Conservation (phyloP, 2,797 vertebrate genomes). For the Tinamus major region DNA sequence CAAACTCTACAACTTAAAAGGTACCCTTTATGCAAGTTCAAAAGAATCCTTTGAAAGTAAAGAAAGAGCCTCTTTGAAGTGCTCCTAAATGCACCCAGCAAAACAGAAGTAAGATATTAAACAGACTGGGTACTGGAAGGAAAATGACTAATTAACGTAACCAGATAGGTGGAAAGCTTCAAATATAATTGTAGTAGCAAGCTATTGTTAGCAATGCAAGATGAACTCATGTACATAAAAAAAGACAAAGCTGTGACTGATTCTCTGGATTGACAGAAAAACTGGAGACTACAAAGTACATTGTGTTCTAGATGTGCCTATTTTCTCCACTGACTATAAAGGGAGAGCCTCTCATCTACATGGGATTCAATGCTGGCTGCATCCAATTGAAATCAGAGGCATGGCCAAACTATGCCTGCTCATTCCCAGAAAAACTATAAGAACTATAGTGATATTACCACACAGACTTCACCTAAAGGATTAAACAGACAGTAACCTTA, state of each 20-base stretch:
- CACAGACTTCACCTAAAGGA: background rate
- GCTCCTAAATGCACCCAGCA: background rate
- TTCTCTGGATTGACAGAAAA: background rate
- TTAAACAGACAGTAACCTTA: background rate
- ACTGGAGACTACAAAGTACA: background rate
- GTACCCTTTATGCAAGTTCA: conserved; percentile 5
- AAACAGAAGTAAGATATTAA: conserved; percentile 28
- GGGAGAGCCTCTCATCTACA: background rate
- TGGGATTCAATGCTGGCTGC: fast-evolving
- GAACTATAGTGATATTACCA: background rate
- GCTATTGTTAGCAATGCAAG: background rate
- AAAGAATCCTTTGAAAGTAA: conserved; percentile 35
- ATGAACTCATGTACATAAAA: background rate
- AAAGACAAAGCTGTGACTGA: background rate
- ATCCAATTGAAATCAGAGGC: background rate
- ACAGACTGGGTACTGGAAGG: background rate
- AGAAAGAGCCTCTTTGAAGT: conserved; percentile 17
- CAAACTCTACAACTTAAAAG: conserved; percentile 18
- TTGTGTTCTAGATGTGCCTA: background rate
- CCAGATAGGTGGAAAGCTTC: background rate
- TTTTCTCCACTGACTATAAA: background rate
- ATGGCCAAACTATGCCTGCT: background rate
- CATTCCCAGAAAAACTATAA: background rate
- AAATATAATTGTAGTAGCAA: background rate
- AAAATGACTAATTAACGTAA: background rate